phyloP scores from a whole-genome alignment of 30 jellyfish, hydroid and myxozoan genomes.

The Morbakka virulenta region DNA sequence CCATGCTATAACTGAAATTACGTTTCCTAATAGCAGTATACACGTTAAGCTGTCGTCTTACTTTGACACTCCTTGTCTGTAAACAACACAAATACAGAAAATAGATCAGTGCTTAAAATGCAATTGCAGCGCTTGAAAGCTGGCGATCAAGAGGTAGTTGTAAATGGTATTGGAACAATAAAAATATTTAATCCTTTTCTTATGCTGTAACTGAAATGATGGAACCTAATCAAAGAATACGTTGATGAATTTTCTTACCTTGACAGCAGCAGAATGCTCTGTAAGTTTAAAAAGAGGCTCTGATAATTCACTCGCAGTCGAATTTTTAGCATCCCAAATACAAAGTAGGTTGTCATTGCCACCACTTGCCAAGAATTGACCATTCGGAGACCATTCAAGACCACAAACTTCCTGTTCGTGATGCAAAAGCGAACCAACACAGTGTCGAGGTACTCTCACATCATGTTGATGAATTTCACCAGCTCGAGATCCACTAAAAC shows the following conservation, averaged over 20 bases:
- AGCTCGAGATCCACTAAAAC: conserved; percentile 75
- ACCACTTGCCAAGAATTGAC: conserved; percentile 89
- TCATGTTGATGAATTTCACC: conserved; percentile 90
- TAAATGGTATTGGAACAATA: neutral
- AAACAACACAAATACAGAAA: too few species aligned
- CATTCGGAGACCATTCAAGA: conserved; percentile 90
- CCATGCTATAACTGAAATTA: too few species aligned
- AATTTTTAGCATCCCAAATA: conserved; percentile 78
- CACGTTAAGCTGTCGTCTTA: neutral
- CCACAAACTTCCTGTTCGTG: conserved; percentile 94
- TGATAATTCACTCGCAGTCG: conserved; percentile 35
- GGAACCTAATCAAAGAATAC: too few species aligned
- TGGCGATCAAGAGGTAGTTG: too few species aligned
- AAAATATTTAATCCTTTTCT: neutral
- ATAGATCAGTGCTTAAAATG: too few species aligned
- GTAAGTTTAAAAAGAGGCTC: conserved; percentile 69
- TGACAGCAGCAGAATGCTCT: conserved; percentile 94
- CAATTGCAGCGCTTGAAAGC: too few species aligned
- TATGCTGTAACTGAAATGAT: neutral
- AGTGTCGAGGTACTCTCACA: conserved; percentile 77
- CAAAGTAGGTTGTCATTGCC: conserved; percentile 78
- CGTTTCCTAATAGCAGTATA: neutral
- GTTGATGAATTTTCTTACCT: conserved; percentile 42
- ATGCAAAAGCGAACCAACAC: conserved; percentile 56
- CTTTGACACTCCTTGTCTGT: neutral